phyloP scores from a whole-genome alignment of 2,797 vertebrate genomes.

The Pangasius krempfi region DNA sequence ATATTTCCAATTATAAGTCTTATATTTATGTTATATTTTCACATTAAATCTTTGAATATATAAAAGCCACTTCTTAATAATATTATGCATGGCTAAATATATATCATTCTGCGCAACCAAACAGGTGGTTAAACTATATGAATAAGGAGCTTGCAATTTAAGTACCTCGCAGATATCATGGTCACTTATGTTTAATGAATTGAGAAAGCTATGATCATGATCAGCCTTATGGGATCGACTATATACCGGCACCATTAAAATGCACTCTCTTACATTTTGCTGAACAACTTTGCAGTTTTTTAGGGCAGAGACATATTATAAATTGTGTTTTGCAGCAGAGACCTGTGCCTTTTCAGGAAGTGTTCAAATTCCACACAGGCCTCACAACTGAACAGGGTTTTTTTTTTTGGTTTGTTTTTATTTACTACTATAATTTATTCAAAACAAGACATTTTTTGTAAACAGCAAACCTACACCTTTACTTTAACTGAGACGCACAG shows the following conservation, averaged over 20 bases:
- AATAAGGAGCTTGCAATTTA: neutral
- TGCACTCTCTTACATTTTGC: neutral
- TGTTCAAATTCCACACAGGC: neutral
- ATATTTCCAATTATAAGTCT: neutral
- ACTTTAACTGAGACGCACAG: neutral
- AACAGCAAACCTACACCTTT: neutral
- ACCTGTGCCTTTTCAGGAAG: neutral
- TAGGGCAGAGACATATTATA: neutral
- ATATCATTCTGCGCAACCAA: neutral
- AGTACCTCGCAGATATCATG: neutral
- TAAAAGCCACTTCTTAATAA: neutral
- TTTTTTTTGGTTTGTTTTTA: neutral
- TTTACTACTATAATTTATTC: neutral
- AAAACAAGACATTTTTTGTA: neutral
- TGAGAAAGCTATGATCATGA: neutral
- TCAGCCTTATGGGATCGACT: neutral
- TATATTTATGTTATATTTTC: neutral
- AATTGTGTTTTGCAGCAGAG: neutral
- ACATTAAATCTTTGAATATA: neutral
- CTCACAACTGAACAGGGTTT: neutral
- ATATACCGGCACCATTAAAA: neutral
- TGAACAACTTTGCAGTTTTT: neutral
- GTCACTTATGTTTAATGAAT: neutral
- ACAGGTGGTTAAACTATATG: neutral
- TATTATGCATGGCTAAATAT: neutral